phyloP scores from a whole-genome alignment of 2,888 invertebrate genomes.

The Erebia epiphron region DNA sequence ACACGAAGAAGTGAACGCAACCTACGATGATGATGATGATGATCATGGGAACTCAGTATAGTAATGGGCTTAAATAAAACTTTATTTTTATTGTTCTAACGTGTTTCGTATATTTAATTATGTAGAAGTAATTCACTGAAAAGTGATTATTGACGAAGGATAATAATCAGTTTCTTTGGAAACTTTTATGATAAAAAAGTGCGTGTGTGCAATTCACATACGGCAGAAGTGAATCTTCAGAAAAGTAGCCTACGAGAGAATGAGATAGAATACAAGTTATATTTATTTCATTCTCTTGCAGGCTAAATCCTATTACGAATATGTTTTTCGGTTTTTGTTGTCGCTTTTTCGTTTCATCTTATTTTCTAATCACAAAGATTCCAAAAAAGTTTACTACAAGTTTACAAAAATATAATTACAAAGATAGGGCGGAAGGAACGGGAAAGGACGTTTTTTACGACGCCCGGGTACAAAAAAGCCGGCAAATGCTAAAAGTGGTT shows the following conservation, averaged over 20 bases:
- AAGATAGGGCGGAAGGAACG: not conserved
- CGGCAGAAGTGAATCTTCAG: not conserved
- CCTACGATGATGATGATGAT: conserved; percentile 3
- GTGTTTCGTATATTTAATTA: not conserved
- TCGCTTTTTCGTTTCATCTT: too few species aligned
- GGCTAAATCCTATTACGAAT: too few species aligned
- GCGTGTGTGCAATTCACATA: too few species aligned
- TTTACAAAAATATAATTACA: too few species aligned
- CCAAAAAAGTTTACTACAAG: not conserved
- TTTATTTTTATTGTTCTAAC: not conserved
- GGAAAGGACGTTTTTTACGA: conserved; percentile 9
- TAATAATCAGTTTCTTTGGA: not conserved
- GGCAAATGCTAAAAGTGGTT: conserved; percentile 5
- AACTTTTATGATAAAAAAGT: not conserved
- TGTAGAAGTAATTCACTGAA: not conserved
- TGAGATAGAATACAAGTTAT: too few species aligned
- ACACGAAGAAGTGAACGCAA: not conserved
- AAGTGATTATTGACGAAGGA: not conserved
- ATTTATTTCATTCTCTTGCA: too few species aligned
- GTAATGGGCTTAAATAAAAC: not conserved
- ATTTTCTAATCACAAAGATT: too few species aligned
- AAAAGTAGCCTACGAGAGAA: too few species aligned
- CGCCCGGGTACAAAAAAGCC: not conserved
- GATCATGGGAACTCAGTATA: not conserved
- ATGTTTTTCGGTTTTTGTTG: too few species aligned